These are phyloP conservation scores for Nymphicus hollandicus DNA, from an alignment of 2,113 vertebrate genomes.

Conservation along the genomic window DNA sequence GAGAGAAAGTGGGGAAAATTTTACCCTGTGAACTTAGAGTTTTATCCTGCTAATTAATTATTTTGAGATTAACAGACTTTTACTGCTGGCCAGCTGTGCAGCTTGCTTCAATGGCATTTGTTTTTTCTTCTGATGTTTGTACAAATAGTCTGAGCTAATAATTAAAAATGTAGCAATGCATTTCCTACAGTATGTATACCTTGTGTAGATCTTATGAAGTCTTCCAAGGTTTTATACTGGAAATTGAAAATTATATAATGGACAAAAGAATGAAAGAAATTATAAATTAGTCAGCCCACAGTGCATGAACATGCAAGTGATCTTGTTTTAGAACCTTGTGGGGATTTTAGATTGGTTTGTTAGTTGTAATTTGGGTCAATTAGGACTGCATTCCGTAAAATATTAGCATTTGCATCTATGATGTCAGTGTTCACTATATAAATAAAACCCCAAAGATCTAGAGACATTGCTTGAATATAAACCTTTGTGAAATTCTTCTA, in stretches of 20 bases:
- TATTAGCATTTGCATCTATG: not conserved
- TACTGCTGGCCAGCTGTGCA: not conserved
- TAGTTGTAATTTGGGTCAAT: not conserved
- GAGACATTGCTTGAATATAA: not conserved
- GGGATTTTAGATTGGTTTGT: fast-evolving
- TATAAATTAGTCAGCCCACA: not conserved
- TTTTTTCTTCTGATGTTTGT: not conserved
- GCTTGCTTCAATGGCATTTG: not conserved
- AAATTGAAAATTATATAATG: not conserved
- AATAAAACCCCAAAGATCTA: not conserved
- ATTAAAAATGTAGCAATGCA: not conserved
- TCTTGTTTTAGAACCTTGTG: not conserved
- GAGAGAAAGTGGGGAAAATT: not conserved
- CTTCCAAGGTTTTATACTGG: not conserved
- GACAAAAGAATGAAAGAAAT: not conserved
- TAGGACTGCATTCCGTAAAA: not conserved
- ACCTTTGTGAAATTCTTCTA: not conserved
- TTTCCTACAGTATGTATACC: not conserved
- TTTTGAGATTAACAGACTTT: slow-evolving; percentile 13
- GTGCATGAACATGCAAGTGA: fast-evolving
- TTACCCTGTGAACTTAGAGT: not conserved
- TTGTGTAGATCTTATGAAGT: not conserved
- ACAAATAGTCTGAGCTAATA: not conserved
- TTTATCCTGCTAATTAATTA: slow-evolving; percentile 34
- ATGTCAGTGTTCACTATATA: not conserved